Base-by-base conservation (phyloP, 2,888 invertebrate species). In the Micoletzkya japonica region DNA sequence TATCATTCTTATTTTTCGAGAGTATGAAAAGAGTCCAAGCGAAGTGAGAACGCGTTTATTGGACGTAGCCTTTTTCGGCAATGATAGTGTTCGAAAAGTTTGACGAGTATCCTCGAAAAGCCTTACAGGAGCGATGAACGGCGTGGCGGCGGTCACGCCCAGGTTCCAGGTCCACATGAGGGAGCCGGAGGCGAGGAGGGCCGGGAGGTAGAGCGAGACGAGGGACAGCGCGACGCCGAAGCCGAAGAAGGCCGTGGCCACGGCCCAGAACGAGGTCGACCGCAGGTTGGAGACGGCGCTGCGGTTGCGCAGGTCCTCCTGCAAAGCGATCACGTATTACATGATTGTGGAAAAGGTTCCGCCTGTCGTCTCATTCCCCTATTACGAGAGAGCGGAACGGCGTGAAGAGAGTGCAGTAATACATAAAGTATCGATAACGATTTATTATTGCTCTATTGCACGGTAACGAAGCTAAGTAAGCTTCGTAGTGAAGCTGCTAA, bases 241-340 rank as follows among this genome's bases (percentile, higher is more conserved):
- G 32, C 44, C 57, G 26, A 50, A 57, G 30, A 49, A 58, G 4
- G 68, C 28, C 0, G 58, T 26, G 44, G 49, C 32, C n/a, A 36
- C 24, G 17, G 50, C 36, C 68, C 68, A 68, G 49, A 68, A 68
- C 6, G 68, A 68, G 20, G 68, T 68, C 2, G 68, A 68, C 4
- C 58, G 57, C 30, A 32, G n/a, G n/a, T 68, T 68, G 4, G 68
- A 49, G 20, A 58, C 10, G 7, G 68, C 57, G 4, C 68, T 54
- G 7, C 56, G 56, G 10, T 10, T 24, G 7, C 10, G 24, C 24
- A 24, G 14, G 24, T 58, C 24, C 17, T 68, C 68, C 68, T 68
- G 39, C 30, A 32, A 14, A 54, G 1, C 6, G 1, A 30, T 24
- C 26, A 54, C 56, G n/a, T 24, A 24, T 54, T 24, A 54, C 24